These are phyloP conservation scores for Dryobota labecula DNA, from an alignment of 2,888 invertebrate genomes.

Conservation along the genomic window DNA sequence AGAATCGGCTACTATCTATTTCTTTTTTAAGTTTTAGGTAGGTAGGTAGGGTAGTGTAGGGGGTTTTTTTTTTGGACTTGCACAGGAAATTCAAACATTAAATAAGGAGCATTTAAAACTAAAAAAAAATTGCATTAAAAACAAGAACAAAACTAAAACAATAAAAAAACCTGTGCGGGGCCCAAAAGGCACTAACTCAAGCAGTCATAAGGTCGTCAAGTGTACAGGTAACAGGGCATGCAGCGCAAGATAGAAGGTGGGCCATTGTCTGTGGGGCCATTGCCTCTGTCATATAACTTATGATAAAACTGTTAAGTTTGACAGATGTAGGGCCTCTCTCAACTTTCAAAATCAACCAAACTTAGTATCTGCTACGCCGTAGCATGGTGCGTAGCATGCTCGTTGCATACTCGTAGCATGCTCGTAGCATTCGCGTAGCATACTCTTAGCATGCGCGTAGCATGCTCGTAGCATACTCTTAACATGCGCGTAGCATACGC, in stretches of 20 bases:
- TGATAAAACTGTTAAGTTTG: not conserved
- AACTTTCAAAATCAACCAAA: not conserved
- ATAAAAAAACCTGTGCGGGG: no score
- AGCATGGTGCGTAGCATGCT: not conserved
- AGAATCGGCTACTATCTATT: no score
- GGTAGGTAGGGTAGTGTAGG: no score
- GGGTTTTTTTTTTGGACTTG: no score
- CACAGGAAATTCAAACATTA: no score
- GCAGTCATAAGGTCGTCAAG: not conserved
- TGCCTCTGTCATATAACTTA: not conserved
- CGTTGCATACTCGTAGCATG: not conserved
- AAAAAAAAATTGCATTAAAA: no score
- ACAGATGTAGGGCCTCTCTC: not conserved
- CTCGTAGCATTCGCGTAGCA: conserved; percentile 1
- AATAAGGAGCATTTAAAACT: no score
- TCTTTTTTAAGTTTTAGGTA: no score
- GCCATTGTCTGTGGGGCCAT: not conserved
- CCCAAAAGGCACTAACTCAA: no score
- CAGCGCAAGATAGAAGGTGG: no score
- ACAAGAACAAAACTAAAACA: no score
- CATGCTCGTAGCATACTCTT: not conserved
- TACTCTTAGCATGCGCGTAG: not conserved
- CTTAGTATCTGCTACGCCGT: conserved; percentile 11
- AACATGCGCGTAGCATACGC: not conserved
- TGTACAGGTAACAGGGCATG: not conserved